Percentiles rank a stretch among this genome's conserved stretches.
Evolutionary conservation across 2,113 vertebrate genomes (phyloP).

Genomic region (Eidolon helvum): DNA sequence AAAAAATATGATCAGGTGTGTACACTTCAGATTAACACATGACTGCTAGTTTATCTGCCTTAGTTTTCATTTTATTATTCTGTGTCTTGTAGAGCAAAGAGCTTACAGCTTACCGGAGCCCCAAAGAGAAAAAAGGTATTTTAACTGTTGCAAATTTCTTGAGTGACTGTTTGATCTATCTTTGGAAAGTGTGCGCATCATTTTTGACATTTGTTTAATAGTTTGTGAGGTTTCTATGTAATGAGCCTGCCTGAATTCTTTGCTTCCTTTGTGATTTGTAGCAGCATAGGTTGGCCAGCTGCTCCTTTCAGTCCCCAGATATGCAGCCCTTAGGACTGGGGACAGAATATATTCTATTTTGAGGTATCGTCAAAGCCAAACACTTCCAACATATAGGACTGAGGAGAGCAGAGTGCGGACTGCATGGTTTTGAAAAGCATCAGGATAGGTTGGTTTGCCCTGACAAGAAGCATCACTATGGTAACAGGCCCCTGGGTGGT

Average conservation of each 20-base stretch:
- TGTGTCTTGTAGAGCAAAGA: conserved; percentile 89
- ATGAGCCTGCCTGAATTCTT: background rate
- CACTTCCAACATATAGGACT: background rate
- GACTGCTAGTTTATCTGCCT: background rate
- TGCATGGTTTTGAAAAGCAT: background rate
- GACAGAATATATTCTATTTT: background rate
- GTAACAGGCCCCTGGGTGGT: background rate
- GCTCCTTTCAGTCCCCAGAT: background rate
- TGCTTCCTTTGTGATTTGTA: background rate
- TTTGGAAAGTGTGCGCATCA: background rate
- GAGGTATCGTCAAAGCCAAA: background rate
- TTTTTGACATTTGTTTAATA: background rate
- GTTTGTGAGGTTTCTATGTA: background rate
- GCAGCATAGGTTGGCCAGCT: background rate
- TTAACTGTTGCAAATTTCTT: background rate
- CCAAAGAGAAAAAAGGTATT: conserved; percentile 91
- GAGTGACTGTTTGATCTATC: background rate
- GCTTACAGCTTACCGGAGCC: conserved; percentile 85
- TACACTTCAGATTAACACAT: background rate
- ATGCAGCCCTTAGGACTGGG: background rate
- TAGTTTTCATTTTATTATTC: conserved; percentile 36
- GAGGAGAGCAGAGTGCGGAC: background rate
- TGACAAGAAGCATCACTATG: background rate
- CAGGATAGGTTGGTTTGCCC: background rate
- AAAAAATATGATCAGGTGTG: background rate